Base-by-base conservation (phyloP, 2,113 vertebrate species). In the Pontoporia blainvillei region DNA sequence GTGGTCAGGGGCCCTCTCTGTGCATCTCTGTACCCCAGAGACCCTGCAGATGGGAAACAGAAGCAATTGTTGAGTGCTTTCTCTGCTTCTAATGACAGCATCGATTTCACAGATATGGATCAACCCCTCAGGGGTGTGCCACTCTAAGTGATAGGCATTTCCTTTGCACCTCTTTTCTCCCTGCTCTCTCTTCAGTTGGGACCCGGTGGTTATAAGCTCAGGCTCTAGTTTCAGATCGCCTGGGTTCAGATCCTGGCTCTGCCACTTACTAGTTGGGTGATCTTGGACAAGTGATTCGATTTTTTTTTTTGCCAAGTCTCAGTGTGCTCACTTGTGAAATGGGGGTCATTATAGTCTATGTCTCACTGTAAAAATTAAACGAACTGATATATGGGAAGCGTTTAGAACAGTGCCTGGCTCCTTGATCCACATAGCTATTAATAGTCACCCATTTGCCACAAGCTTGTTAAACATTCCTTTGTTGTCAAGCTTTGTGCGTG, bases 131-230 rank as follows among this genome's bases (percentile, higher is more conserved):
- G 23, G 52, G 2, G 0, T 5, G 13, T 11, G 31, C 39, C 4
- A 1, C 29, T 44, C 8, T 2, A 0, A 41, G 29, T 3, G 6
- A 2, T 7, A 3, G 6, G 10, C 11, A 6, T 17, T 49, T 3
- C 11, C 44, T 52, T n/a, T 2, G 0, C 25, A 0, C 41, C 72
- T 83, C 25, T 2, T 14, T 27, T 10, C 34, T 46, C 14, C 13
- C 9, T 8, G 36, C 20, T 57, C 21, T 49, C 25, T 10, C 6
- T 21, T 29, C 8, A 15, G 13, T 1, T 21, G 39, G 44, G 13
- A 36, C 27, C 78, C 15, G 7, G 76, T 13, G 20, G 21, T 21
- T 11, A 31, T 6, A 29, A 54, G 29, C 66, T 44, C 3, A 6
- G 39, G n/a, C 29, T 81, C 17, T 31, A 18, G n/a, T 39, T 69